Evolutionary conservation across 2,113 vertebrate species (phyloP).

Genomic region (Epinephelus lanceolatus): DNA sequence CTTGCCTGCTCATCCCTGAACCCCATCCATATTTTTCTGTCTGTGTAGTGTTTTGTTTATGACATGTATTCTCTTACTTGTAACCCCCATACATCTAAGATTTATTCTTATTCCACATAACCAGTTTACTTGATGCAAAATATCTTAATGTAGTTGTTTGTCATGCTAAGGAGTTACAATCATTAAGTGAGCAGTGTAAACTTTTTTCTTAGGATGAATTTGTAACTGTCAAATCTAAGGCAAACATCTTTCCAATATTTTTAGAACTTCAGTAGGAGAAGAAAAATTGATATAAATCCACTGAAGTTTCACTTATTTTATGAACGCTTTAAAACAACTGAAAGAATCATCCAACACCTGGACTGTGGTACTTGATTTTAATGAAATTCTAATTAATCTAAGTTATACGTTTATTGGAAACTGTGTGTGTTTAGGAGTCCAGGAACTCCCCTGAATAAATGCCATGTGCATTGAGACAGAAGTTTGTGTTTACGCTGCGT

Average conservation of each 20-base stretch:
- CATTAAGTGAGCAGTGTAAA: neutral
- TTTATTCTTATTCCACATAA: neutral
- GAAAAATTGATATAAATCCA: neutral
- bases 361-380: neutral
- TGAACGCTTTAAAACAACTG: neutral
- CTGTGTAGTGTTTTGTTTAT: neutral
- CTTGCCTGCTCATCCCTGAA: neutral
- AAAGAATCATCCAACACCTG: neutral
- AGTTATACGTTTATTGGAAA: neutral
- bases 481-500: constrained; percentile 10
- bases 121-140: too few species aligned
- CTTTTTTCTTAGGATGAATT: neutral
- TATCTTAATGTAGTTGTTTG: neutral
- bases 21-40: neutral
- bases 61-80: neutral
- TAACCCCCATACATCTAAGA: neutral
- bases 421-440: neutral
- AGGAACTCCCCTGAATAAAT: neutral
- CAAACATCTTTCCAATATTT: neutral
- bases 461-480: neutral
- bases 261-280: neutral
- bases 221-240: neutral
- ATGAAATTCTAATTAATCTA: neutral
- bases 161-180: neutral
- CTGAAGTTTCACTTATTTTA: neutral